Base-by-base conservation (phyloP, 2,797 vertebrate species). In the Heliangelus exortis region DNA sequence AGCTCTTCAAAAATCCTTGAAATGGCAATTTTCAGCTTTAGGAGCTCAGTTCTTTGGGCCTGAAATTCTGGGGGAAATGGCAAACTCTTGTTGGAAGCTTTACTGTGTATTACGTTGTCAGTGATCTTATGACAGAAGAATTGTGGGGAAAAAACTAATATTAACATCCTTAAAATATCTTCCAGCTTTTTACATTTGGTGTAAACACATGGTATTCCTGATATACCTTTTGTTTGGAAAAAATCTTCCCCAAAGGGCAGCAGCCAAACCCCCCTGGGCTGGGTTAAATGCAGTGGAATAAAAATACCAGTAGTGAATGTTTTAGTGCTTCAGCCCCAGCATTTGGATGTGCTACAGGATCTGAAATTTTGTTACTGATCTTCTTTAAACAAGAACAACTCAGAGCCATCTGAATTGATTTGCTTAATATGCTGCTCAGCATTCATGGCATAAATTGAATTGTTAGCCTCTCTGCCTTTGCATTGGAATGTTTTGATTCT, bases 401-500 rank as follows among this genome's bases (percentile, higher is more conserved):
- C 75, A 8, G 67, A 95, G 80, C 71, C 77, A 78, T 90, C 87
- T 84, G 93, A 95, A 68, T 82, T 95, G 95, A 96, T 96, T 94
- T 93, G 83, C 93, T 91, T 94, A 96, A 93, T 90, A 66, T 34
- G 65, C 90, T 96, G 95, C 50, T 96, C 94, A 88, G 93, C 91
- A 93, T 96, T 96, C 95, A 85, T 6, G 4, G 65, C 11, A 6
- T 77, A 95, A 96, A 96, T 94, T 91, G 96, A 96, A 96, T 96
- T 92, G 95, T 93, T 93, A 92, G 85, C 93, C 94, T 92, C 89
- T 93, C 95, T 71, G 74, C 85, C 91, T 96, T 78, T 91, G 95
- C 90, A 84, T 90, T 78, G 74, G 96, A 88, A 92, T 93, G 95
- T 96, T 96, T 93, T 87, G 84, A 95, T 94, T 93, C 95, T 63